These are phyloP conservation scores for Maniola jurtina DNA, from an alignment of 1,140 invertebrate genomes.

Conservation along the genomic window DNA sequence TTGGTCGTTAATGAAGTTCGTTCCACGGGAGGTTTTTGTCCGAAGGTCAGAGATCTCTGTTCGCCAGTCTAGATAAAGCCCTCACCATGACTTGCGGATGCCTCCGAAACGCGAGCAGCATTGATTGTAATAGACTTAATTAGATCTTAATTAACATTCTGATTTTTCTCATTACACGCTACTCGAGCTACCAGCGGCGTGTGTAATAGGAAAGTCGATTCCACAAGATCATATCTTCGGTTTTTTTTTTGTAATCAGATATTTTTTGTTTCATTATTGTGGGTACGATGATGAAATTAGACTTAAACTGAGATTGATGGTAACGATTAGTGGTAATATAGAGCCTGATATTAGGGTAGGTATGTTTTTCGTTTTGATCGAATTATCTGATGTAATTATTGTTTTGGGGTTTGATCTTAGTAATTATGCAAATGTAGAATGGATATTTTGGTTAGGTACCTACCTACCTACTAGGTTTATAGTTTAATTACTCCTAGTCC, in stretches of 20 bases:
- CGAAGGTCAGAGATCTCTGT: constrained; percentile 55
- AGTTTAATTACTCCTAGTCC: neutral
- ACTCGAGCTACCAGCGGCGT: constrained; percentile 65
- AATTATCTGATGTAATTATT: constrained; percentile 31
- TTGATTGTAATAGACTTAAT: constrained; percentile 78
- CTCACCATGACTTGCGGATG: constrained; percentile 71
- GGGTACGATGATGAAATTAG: constrained; percentile 51
- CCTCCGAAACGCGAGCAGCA: constrained; percentile 67
- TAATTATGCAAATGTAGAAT: constrained; percentile 28
- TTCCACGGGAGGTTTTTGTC: constrained; percentile 29
- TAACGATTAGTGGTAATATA: constrained; percentile 35
- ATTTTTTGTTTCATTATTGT: constrained; percentile 52
- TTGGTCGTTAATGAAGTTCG: constrained; percentile 31
- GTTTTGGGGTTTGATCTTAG: constrained; percentile 21
- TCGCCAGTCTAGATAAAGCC: constrained; percentile 46
- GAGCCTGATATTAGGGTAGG: constrained; percentile 15
- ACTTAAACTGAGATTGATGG: constrained; percentile 44
- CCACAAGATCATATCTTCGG: constrained; percentile 54
- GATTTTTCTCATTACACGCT: constrained; percentile 76
- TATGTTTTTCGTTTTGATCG: constrained; percentile 31
- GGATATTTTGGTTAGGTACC: neutral
- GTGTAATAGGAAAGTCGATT: constrained; percentile 69
- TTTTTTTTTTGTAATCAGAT: constrained; percentile 55
- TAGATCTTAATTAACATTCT: constrained; percentile 77
- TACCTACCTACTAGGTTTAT: neutral